phyloP scores from a whole-genome alignment of 2,888 invertebrate genomes.

The Ormia ochracea region DNA sequence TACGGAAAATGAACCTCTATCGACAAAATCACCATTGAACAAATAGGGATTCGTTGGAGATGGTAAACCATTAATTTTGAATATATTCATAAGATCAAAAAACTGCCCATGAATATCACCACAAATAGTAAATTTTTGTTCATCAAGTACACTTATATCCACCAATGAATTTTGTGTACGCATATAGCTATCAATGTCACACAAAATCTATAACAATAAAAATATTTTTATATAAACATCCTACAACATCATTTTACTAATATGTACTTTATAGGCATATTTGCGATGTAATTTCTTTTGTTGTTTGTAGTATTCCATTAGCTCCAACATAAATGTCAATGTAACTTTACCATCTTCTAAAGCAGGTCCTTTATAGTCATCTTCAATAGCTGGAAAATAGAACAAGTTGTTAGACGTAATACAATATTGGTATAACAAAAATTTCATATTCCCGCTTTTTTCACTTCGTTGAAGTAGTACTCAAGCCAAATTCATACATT shows the following conservation, averaged over 20 bases:
- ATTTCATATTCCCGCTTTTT: too few species aligned
- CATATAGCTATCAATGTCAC: conserved; percentile 91
- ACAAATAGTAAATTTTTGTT: conserved; percentile 96
- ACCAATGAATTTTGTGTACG: conserved; percentile 91
- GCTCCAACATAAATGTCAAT: conserved; percentile 89
- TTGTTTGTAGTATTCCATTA: conserved; percentile 92
- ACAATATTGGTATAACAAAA: too few species aligned
- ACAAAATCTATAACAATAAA: conserved; percentile 84
- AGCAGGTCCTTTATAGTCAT: conserved; percentile 93
- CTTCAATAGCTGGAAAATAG: conserved; percentile 87
- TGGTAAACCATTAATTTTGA: conserved; percentile 96
- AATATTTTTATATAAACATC: background rate
- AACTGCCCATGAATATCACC: conserved; percentile 99
- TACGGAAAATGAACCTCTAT: conserved; percentile 98
- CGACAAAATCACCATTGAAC: conserved; percentile 99
- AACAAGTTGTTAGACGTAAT: background rate
- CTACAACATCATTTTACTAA: background rate
- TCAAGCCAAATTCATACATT: too few species aligned
- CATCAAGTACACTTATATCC: conserved; percentile 90
- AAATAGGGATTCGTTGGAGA: conserved; percentile 96
- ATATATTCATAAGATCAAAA: conserved; percentile 98
- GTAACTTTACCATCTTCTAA: conserved; percentile 93
- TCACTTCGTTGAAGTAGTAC: too few species aligned
- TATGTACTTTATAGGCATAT: conserved; percentile 93
- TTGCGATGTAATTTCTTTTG: conserved; percentile 96